Evolutionary conservation across 2,113 vertebrate genomes (phyloP).

Genomic region (Sturnus vulgaris): DNA sequence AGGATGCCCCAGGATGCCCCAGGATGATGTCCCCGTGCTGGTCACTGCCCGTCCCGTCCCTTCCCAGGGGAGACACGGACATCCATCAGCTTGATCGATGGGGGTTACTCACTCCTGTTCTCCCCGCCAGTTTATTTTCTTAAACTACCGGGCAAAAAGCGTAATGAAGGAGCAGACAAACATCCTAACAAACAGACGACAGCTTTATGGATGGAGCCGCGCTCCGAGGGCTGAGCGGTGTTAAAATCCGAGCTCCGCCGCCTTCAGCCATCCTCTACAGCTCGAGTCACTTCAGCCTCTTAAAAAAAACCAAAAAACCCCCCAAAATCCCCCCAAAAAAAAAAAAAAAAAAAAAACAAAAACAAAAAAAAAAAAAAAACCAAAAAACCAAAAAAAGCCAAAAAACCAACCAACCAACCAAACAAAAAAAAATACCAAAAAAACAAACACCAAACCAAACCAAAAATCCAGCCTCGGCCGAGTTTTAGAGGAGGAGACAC

Average conservation of each 20-base stretch:
- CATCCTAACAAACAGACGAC: conserved; percentile 58
- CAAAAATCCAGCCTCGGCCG: neutral
- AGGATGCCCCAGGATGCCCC: too few relatives aligned
- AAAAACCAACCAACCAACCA: too few relatives aligned
- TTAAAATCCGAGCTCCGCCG: neutral
- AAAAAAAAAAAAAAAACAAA: too few relatives aligned
- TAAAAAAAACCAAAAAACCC: neutral
- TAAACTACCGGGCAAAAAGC: conserved; percentile 45
- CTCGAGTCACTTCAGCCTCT: neutral
- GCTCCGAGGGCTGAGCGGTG: neutral
- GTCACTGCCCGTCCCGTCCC: neutral
- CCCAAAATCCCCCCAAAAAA: too few relatives aligned
- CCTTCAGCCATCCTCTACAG: neutral
- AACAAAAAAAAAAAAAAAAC: too few relatives aligned
- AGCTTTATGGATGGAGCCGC: conserved; percentile 54
- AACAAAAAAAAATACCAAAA: too few relatives aligned
- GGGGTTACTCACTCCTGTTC: conserved; percentile 18
- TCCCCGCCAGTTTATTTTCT: conserved; percentile 49
- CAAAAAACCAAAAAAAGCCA: neutral
- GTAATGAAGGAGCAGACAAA: conserved; percentile 42
- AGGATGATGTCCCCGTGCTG: neutral
- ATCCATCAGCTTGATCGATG: conserved; percentile 51
- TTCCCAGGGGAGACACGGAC: neutral
- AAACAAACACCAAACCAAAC: neutral
- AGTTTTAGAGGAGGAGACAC: conserved; percentile 25